Evolutionary conservation across 2,888 invertebrate species (phyloP).

Genomic region (Nemoura dubitans): DNA sequence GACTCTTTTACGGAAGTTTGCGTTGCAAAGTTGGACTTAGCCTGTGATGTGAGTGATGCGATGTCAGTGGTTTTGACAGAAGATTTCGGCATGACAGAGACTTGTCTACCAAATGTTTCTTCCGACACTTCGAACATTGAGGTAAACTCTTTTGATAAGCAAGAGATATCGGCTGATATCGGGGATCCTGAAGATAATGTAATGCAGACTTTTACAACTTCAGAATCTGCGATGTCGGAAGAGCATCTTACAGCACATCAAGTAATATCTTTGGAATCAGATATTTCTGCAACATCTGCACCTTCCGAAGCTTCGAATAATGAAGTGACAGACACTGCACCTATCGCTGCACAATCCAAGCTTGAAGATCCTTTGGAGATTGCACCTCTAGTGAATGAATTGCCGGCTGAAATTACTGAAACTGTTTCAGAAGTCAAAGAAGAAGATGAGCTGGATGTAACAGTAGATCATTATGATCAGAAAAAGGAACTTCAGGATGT

Average conservation of each 20-base stretch:
- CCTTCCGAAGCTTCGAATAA: not conserved
- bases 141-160: not conserved
- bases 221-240: not conserved
- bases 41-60: too few species aligned
- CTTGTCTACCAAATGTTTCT: not conserved
- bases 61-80: too few species aligned
- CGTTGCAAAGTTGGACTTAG: too few species aligned
- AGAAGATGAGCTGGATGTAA: not conserved
- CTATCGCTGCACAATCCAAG: not conserved
- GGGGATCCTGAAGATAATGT: not conserved
- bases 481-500: constrained; percentile 29
- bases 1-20: too few species aligned
- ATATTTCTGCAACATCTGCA: not conserved
- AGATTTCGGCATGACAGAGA: not conserved
- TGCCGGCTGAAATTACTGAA: not conserved
- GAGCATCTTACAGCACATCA: not conserved
- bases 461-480: not conserved
- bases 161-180: not conserved
- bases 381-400: not conserved
- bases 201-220: not conserved
- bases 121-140: not conserved
- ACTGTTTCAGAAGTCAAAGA: not conserved
- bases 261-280: not conserved
- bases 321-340: not conserved
- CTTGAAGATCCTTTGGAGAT: not conserved